A percentile compares a stretch with the other conserved stretches of the same genome.
Evolutionary conservation across 1,140 invertebrate genomes (phyloP).

Genomic region (Acarapis woodi): DNA sequence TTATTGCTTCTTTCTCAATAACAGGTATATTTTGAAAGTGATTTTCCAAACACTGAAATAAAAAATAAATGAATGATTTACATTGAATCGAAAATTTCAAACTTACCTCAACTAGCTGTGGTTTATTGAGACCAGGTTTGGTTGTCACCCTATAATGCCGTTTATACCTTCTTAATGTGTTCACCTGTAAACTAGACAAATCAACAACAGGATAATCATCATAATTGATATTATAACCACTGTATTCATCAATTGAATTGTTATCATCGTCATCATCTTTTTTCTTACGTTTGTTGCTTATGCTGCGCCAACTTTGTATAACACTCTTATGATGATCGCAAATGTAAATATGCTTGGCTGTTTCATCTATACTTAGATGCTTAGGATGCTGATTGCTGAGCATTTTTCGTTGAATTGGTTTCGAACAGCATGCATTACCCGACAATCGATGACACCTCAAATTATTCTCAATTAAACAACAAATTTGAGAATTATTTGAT

Average conservation of each 20-base stretch:
- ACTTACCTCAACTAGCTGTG: slow-evolving; percentile 79
- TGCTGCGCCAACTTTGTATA: slow-evolving; percentile 55
- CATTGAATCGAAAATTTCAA: slow-evolving; percentile 4
- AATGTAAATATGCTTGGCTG: slow-evolving; percentile 72
- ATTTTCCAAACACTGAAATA: slow-evolving; percentile 51
- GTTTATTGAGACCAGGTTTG: slow-evolving; percentile 64
- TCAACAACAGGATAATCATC: slow-evolving; percentile 28
- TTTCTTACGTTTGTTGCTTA: slow-evolving; percentile 33
- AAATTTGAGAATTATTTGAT: too few species aligned
- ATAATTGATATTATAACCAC: neutral
- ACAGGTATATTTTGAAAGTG: slow-evolving; percentile 83
- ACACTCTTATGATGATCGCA: slow-evolving; percentile 84
- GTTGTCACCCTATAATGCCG: slow-evolving; percentile 69
- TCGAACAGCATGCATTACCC: slow-evolving; percentile 85
- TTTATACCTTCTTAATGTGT: slow-evolving; percentile 69
- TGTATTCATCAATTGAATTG: slow-evolving; percentile 3
- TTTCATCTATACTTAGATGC: slow-evolving; percentile 54
- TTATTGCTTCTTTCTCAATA: slow-evolving; percentile 69
- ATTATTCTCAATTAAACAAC: slow-evolving; percentile 68
- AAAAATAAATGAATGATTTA: slow-evolving; percentile 11
- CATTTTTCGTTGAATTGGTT: slow-evolving; percentile 84
- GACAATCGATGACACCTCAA: slow-evolving; percentile 53
- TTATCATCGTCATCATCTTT: slow-evolving; percentile 50
- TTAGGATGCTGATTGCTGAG: slow-evolving; percentile 56
- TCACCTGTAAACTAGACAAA: slow-evolving; percentile 65